Evolutionary conservation across 2,113 vertebrate genomes (phyloP).

Genomic region (Leptocoma aspasia): DNA sequence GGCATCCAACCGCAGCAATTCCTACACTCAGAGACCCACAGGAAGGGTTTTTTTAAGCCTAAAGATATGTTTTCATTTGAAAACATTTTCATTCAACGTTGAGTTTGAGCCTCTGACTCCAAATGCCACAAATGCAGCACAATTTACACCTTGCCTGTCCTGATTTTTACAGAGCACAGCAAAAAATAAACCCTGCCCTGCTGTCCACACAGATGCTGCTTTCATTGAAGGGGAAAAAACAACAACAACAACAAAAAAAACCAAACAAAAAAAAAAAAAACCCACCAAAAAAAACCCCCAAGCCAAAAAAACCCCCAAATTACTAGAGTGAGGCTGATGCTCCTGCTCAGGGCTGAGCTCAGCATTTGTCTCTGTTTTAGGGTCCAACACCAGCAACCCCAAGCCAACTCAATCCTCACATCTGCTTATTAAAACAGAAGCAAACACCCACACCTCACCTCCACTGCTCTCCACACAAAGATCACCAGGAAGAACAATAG

Average conservation of each 20-base stretch:
- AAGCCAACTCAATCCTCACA: background rate
- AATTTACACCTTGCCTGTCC: background rate
- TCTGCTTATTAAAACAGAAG: background rate
- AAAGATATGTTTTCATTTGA: background rate
- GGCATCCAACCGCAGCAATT: background rate
- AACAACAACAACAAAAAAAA: rapidly evolving
- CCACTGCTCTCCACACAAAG: background rate
- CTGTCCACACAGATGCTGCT: background rate
- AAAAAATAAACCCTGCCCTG: background rate
- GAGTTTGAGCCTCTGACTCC: background rate
- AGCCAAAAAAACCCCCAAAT: too few species aligned
- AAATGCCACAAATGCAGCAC: rapidly evolving
- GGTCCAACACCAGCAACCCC: background rate
- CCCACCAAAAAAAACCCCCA: too few species aligned
- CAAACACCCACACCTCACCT: background rate
- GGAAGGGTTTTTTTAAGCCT: background rate
- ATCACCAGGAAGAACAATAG: background rate
- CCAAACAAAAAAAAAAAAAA: too few species aligned
- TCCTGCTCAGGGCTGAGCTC: background rate
- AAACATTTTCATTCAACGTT: background rate
- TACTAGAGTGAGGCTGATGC: background rate
- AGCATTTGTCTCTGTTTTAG: rapidly evolving
- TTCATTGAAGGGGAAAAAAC: background rate
- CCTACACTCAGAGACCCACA: background rate
- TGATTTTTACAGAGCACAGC: background rate